Evolutionary conservation across 1,140 invertebrate genomes (phyloP).

Genomic region (Gonioctena quinquepunctata): DNA sequence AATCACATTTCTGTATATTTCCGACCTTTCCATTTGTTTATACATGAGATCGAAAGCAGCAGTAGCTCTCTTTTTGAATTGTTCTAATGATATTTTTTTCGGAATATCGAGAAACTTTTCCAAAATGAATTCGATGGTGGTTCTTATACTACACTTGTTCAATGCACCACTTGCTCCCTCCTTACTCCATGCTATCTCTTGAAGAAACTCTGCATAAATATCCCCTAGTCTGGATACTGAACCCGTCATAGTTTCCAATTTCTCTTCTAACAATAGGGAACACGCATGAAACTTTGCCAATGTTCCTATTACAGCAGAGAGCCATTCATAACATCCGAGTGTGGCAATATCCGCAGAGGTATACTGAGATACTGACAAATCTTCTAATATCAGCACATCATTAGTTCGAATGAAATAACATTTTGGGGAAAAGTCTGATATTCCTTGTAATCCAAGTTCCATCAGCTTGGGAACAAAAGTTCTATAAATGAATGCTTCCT

Average conservation of each 20-base stretch:
- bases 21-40: background rate
- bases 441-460: background rate
- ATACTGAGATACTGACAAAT: background rate
- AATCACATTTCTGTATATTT: background rate
- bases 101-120: background rate
- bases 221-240: background rate
- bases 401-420: background rate
- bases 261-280: background rate
- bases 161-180: background rate
- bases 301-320: background rate
- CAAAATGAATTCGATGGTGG: background rate
- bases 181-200: background rate
- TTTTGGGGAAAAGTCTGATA: background rate
- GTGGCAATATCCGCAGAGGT: background rate
- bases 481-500: background rate
- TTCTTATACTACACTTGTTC: background rate
- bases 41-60: background rate
- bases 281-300: background rate
- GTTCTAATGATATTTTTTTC: background rate
- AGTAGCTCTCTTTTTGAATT: background rate
- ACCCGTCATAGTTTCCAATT: too few relatives aligned
- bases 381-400: background rate
- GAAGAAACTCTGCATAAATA: background rate
- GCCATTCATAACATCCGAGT: background rate
- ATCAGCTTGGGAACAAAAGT: background rate